Evolutionary conservation across 2,113 vertebrate species (phyloP).

Genomic region (Sylvietta virens): DNA sequence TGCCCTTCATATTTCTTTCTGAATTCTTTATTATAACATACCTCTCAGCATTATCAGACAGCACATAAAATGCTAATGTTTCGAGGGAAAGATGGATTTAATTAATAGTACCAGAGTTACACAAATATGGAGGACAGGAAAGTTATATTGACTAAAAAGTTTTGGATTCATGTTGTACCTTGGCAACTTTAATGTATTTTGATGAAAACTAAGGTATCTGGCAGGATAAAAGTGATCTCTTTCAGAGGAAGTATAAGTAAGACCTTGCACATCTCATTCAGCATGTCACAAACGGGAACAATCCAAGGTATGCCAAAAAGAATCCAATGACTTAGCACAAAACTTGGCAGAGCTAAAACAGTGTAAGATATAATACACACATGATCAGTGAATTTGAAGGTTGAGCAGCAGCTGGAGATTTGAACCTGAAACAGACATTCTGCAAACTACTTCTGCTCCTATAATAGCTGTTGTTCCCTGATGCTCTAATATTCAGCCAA

Average conservation of each 20-base stretch:
- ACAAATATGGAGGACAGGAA: not conserved
- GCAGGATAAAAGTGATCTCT: not conserved
- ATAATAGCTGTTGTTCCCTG: not conserved
- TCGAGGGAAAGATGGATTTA: accelerated
- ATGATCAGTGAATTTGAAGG: not conserved
- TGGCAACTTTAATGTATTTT: not conserved
- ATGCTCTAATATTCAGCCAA: not conserved
- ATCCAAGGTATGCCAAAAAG: not conserved
- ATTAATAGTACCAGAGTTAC: not conserved
- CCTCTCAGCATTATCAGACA: not conserved
- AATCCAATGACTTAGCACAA: not conserved
- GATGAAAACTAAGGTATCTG: not conserved
- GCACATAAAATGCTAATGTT: not conserved
- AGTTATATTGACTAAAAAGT: not conserved
- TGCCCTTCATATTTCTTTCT: not conserved
- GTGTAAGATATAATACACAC: not conserved
- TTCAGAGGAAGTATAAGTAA: not conserved
- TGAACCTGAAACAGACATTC: not conserved
- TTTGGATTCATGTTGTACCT: not conserved
- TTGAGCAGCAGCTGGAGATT: not conserved
- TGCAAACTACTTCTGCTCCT: not conserved
- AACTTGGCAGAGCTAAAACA: not conserved
- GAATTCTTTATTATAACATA: not conserved
- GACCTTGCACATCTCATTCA: not conserved
- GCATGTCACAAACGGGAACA: not conserved